Base-by-base conservation (phyloP, 2,113 vertebrate genomes). In the Pterocles orientalis region DNA sequence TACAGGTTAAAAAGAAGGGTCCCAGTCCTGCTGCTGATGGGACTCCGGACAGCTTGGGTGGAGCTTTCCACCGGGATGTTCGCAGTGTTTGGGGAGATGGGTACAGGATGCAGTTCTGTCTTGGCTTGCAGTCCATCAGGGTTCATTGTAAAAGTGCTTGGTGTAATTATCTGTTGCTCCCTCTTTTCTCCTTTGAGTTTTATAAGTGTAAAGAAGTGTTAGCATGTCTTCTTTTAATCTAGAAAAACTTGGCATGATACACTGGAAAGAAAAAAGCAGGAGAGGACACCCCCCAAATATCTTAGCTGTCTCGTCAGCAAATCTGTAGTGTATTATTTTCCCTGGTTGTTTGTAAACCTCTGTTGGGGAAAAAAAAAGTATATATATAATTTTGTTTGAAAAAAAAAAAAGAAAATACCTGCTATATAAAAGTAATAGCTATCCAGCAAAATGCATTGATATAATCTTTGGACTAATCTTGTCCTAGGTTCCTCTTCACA, bases 1-100 rank as follows among this genome's bases (percentile, higher is more conserved):
- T 95, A 92, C 33, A 91, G 83, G 91, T 93, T 93, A 96, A 95
- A 95, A 96, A 95, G 90, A 92, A 86, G 68, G 54, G 80, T 84
- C 81, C 57, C 57, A 45, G 43, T 82, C 90, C 85, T 92, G 92
- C 80, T 83, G 89, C 18, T 95, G 64, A 0, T 68, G 87, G 48
- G 80, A 86, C 92, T 91, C 88, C 69, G 91, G 50, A 82, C 88
- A 94, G 75, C 87, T 91, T 69, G 94, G 39, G 33, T 82, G 57
- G 70, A 93, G 80, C 60, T 88, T 92, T 83, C 88, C 82, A 77
- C 79, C 33, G 88, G 58, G 69, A 91, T 87, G 29, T 72, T 79
- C 34, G 68, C 26, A 51, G 66, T 72, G 48, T 82, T 88, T 69
- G 48, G 75, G 76, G 56, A 48, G 58, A 48, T 13, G n/a, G 61